Evolutionary conservation across 2,888 invertebrate genomes (phyloP).

Genomic region (Drosophila peninsularis): DNA sequence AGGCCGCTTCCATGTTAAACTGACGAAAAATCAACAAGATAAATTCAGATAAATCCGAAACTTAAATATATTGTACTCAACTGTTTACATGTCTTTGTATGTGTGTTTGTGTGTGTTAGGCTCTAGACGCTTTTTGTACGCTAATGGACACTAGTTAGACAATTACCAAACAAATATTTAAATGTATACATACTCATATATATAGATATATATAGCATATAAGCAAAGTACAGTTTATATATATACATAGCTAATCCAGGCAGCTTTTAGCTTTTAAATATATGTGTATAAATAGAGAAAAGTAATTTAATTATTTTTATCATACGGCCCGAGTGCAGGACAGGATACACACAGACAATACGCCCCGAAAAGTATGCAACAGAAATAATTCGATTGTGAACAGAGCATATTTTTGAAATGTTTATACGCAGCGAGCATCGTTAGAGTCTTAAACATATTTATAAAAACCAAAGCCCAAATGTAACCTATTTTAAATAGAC

Average conservation of each 20-base stretch:
- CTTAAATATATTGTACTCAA: slow-evolving; percentile 28
- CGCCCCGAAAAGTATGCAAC: slow-evolving; percentile 67
- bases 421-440: slow-evolving; percentile 52
- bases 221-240: slow-evolving; percentile 17
- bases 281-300: slow-evolving; percentile 11
- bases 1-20: slow-evolving; percentile 46
- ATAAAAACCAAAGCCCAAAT: slow-evolving; percentile 44
- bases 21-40: slow-evolving; percentile 15
- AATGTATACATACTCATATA: slow-evolving; percentile 22
- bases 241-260: slow-evolving; percentile 40
- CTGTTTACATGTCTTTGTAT: slow-evolving; percentile 28
- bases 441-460: slow-evolving; percentile 52
- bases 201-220: slow-evolving; percentile 40
- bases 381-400: slow-evolving; percentile 69
- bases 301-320: slow-evolving; percentile 46
- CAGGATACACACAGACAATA: slow-evolving; percentile 70
- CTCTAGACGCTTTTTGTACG: slow-evolving; percentile 69
- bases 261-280: slow-evolving; percentile 53
- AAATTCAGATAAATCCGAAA: slow-evolving; percentile 15
- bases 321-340: slow-evolving; percentile 25
- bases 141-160: slow-evolving; percentile 68
- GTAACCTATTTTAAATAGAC: slow-evolving; percentile 44
- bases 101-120: slow-evolving; percentile 41
- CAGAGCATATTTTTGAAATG: slow-evolving; percentile 78
- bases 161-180: slow-evolving; percentile 44